Percentiles rank a stretch among this genome's conserved stretches.
These are phyloP conservation scores for Drusus annulatus DNA, from an alignment of 1,140 invertebrate species.

Conservation along the genomic window DNA sequence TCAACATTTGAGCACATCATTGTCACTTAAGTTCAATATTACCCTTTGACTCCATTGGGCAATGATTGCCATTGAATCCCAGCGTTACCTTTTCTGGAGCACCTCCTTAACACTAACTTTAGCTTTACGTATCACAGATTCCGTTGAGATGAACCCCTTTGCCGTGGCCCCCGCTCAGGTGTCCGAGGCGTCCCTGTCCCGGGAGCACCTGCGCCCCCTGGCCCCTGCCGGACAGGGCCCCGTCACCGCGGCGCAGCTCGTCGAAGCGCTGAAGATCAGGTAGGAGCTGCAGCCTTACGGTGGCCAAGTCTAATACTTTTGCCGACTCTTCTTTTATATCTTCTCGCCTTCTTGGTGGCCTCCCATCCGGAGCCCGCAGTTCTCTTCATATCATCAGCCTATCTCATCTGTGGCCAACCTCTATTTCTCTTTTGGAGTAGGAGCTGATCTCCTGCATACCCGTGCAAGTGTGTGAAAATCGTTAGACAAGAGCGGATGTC, in stretches of 20 bases:
- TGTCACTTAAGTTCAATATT: no score
- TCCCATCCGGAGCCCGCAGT: no score
- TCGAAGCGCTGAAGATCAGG: conserved; percentile 60
- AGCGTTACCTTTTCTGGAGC: background rate
- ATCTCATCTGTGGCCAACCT: no score
- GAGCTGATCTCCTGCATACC: no score
- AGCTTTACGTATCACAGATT: conserved; percentile 51
- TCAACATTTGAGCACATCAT: no score
- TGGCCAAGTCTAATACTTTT: no score
- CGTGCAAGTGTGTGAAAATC: no score
- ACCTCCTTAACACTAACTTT: background rate
- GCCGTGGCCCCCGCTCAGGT: conserved; percentile 60
- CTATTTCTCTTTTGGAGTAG: no score
- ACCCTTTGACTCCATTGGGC: background rate
- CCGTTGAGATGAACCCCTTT: conserved; percentile 66
- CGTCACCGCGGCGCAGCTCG: conserved; percentile 60
- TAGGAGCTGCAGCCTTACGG: background rate
- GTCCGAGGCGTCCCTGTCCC: conserved; percentile 54
- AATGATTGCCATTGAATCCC: background rate
- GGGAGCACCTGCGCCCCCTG: conserved; percentile 62
- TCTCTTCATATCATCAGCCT: no score
- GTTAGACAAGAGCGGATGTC: no score
- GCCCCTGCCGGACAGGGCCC: conserved; percentile 39
- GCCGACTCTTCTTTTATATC: no score
- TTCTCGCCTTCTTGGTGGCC: no score